Conservation (phyloP, 2,888 invertebrate species). For the Melanotus villosus region DNA sequence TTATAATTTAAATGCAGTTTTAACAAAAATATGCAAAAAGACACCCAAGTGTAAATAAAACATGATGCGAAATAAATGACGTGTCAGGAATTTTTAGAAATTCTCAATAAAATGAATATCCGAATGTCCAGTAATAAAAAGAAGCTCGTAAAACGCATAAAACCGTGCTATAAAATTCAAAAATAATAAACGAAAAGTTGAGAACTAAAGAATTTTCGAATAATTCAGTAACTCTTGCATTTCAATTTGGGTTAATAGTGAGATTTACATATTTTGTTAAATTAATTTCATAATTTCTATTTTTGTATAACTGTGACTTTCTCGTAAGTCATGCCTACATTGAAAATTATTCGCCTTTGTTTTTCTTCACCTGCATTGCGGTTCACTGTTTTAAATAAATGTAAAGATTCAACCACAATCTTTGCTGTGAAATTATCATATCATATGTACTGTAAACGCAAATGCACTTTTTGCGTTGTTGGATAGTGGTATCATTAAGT, state of each 20-base stretch:
- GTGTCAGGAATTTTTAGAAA: too few relatives aligned
- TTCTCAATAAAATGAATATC: too few relatives aligned
- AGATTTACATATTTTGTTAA: constrained; percentile 9
- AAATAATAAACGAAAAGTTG: neutral
- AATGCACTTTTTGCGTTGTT: constrained; percentile 11
- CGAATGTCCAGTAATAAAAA: too few relatives aligned
- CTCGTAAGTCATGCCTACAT: neutral
- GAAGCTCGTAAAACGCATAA: too few relatives aligned
- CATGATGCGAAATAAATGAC: too few relatives aligned
- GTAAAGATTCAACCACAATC: too few relatives aligned
- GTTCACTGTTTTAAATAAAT: too few relatives aligned
- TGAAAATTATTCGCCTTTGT: neutral
- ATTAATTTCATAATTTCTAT: neutral
- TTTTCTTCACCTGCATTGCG: neutral
- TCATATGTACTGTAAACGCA: neutral
- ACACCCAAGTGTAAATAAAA: too few relatives aligned
- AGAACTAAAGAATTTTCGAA: neutral
- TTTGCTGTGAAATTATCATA: too few relatives aligned
- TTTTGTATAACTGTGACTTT: neutral
- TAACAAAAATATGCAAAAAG: too few relatives aligned
- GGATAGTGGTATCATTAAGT: neutral
- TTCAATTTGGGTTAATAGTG: constrained; percentile 13
- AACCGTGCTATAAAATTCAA: too few relatives aligned
- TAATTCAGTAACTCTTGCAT: neutral
- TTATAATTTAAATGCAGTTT: too few relatives aligned